Conservation (phyloP, 2,797 vertebrate genomes). For the Hozukius guyotensis region DNA sequence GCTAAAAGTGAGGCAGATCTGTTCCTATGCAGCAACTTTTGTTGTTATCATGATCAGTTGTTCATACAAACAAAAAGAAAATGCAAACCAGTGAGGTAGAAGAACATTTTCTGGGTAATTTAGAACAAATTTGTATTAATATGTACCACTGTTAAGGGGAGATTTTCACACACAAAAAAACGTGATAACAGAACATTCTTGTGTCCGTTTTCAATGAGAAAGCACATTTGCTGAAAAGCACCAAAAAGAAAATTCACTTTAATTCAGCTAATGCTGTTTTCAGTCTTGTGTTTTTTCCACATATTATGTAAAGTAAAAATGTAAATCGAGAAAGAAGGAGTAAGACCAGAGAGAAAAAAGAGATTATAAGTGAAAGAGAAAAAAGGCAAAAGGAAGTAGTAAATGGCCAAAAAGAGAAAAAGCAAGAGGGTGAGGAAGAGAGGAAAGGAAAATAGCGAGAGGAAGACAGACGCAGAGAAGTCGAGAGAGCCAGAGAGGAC, state of each 20-base stretch:
- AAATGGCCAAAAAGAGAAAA: background rate
- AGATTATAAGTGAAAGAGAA: slow-evolving; percentile 2
- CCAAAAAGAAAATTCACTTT: background rate
- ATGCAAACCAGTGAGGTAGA: background rate
- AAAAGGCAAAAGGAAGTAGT: slow-evolving; percentile 7
- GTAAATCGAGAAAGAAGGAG: background rate
- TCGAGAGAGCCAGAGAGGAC: slow-evolving; percentile 7
- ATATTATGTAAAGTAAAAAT: background rate
- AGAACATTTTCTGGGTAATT: background rate
- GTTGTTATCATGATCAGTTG: background rate
- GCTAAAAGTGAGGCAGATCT: background rate
- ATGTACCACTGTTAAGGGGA: background rate
- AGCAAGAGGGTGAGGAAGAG: background rate
- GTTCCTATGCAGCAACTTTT: background rate
- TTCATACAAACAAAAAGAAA: background rate
- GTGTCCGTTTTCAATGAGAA: background rate
- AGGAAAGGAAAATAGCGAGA: background rate
- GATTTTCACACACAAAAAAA: background rate
- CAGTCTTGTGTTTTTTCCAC: background rate
- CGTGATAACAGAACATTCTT: background rate
- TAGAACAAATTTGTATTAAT: background rate
- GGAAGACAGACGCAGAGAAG: background rate
- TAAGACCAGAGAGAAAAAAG: background rate
- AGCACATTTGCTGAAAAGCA: background rate
- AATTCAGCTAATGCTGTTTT: background rate